These are phyloP conservation scores for Larimichthys crocea DNA, from an alignment of 2,113 vertebrate species.

Conservation along the genomic window DNA sequence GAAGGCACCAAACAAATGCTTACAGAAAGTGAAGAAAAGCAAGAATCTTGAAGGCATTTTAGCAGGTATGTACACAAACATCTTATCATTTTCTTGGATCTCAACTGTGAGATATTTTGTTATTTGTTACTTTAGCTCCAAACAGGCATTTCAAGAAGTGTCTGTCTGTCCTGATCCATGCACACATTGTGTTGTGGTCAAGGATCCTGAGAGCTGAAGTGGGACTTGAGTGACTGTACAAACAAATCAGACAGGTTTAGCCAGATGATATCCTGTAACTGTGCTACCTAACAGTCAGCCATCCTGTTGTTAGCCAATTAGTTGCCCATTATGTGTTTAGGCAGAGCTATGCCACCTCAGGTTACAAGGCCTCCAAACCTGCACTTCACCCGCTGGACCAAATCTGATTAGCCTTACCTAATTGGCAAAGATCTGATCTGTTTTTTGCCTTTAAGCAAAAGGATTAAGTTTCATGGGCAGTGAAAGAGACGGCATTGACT, in stretches of 20 bases:
- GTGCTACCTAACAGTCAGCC: constrained; percentile 43
- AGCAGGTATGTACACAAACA: not conserved
- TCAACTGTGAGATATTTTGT: not conserved
- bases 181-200: constrained; percentile 33
- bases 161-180: constrained; percentile 24
- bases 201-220: constrained; percentile 59
- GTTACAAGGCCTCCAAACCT: constrained; percentile 61
- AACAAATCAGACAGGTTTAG: constrained; percentile 73
- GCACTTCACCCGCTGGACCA: constrained; percentile 40
- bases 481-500: not conserved
- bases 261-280: constrained; percentile 65
- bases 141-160: constrained; percentile 22
- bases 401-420: constrained; percentile 57
- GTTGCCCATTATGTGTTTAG: constrained; percentile 68
- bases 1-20: not conserved
- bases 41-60: not conserved
- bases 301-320: constrained; percentile 68
- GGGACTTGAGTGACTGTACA: constrained; percentile 67
- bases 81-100: not conserved
- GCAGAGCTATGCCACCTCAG: constrained; percentile 46
- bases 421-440: constrained; percentile 44
- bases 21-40: not conserved
- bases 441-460: constrained; percentile 24
- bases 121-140: not conserved
- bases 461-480: constrained; percentile 13